Conservation (phyloP, 2,888 invertebrate genomes). For the Linnaemya vulpina region DNA sequence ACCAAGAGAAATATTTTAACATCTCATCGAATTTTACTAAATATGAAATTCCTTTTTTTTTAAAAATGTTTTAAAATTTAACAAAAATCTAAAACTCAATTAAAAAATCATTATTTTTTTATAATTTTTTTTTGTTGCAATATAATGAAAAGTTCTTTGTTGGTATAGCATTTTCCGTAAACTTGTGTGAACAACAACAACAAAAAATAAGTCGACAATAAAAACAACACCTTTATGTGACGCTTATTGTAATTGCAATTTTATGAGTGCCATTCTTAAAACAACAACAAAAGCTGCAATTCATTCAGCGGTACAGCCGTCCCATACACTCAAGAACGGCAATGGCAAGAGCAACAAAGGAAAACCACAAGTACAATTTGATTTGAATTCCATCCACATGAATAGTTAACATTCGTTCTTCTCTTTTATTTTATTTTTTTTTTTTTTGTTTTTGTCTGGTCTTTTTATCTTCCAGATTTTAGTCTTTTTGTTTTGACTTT, state of each 20-base stretch:
- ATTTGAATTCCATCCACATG: conserved; percentile 64
- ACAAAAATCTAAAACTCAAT: not conserved
- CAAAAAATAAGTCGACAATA: conserved; percentile 33
- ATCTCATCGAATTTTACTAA: not conserved
- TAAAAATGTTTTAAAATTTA: not conserved
- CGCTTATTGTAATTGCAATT: conserved; percentile 70
- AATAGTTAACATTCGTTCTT: conserved; percentile 47
- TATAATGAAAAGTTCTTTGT: not conserved
- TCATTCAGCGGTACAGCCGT: conserved; percentile 44
- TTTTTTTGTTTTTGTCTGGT: no score
- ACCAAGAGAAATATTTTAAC: not conserved
- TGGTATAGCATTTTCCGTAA: not conserved
- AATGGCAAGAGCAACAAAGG: conserved; percentile 54
- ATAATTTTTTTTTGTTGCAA: no score
- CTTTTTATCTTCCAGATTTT: not conserved
- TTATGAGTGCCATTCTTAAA: conserved; percentile 65
- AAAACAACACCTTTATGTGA: conserved; percentile 66
- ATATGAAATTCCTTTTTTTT: not conserved
- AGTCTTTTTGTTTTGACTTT: conserved; percentile 36
- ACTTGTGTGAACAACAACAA: conserved; percentile 4
- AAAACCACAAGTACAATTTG: conserved; percentile 68
- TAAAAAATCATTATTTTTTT: conserved; percentile 10
- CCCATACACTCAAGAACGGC: conserved; percentile 28
- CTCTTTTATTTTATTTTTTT: no score
- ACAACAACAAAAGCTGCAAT: conserved; percentile 36